Conservation (phyloP, 2,888 invertebrate genomes). For the Pterobdella sp. region DNA sequence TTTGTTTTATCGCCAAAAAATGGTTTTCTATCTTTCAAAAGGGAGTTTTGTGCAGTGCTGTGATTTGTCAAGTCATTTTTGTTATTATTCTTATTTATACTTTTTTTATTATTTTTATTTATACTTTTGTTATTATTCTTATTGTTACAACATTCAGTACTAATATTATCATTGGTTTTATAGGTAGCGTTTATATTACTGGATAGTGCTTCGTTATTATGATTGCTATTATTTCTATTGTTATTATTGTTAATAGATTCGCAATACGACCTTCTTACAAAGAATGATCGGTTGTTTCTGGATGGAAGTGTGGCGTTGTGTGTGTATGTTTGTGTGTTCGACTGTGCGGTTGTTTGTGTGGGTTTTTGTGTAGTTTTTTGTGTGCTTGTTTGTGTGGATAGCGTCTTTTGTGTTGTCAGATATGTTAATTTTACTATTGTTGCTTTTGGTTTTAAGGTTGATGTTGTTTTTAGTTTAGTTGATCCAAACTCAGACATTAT, state of each 20-base stretch:
- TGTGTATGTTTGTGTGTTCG: neutral
- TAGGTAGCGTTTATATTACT: neutral
- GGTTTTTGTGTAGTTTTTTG: neutral
- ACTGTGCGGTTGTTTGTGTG: neutral
- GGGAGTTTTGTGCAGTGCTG: too few relatives aligned
- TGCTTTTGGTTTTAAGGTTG: neutral
- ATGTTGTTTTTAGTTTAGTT: neutral
- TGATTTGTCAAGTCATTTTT: neutral
- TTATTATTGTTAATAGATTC: neutral
- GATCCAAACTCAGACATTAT: too few relatives aligned
- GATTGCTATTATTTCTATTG: neutral
- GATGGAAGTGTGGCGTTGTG: neutral
- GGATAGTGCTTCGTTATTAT: neutral
- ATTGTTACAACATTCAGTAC: neutral
- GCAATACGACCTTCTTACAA: too few relatives aligned
- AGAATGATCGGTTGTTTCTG: too few relatives aligned
- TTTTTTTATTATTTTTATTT: neutral
- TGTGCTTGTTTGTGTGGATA: conserved; percentile 15
- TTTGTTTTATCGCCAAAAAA: neutral
- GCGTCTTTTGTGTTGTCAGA: too few relatives aligned
- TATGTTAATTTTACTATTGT: too few relatives aligned
- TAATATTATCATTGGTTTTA: neutral
- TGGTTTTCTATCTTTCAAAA: neutral
- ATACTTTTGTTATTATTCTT: neutral
- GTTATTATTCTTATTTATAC: neutral